Base-by-base conservation (phyloP, 2,113 vertebrate species). In the Uropsilus gracilis region DNA sequence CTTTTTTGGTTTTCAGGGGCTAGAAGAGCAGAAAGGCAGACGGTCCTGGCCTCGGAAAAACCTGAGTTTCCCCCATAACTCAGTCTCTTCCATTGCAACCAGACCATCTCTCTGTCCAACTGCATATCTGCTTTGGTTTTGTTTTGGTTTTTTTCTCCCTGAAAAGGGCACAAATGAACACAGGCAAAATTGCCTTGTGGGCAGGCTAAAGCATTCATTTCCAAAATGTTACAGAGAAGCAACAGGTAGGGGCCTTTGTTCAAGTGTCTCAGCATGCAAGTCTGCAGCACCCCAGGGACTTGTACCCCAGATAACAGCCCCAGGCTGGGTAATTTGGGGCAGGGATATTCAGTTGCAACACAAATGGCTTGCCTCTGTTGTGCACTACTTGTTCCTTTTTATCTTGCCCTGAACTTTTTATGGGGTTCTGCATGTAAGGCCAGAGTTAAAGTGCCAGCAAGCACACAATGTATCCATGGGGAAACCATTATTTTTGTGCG, bases 401-500 rank as follows among this genome's bases (percentile, higher is more conserved):
- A 90, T 88, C 76, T 87, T 61, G 82, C 77, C 93, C 66, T 59
- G 92, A 80, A 97, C 82, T 77, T 97, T 96, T 88, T 94, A 94
- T 86, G 88, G 46, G 90, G 83, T 46, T 89, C 84, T 94, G 87
- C 85, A 44, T 57, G 63, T 28, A 83, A 92, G 53, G 53, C 85
- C 84, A 93, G 96, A 95, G 76, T 90, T 95, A 93, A 8, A 91
- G 63, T 95, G 96, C 95, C 95, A 97, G 95, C 95, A 87, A 94
- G 94, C 95, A 97, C 95, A 97, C 87, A 96, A 53, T 78, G 92
- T 50, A 84, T 95, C 94, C 97, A 96, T 95, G 95, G 94, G 80
- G 97, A 98, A 97, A 97, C 96, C 97, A 98, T 98, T 93, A 96
- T 92, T 97, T 96, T 96, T 96, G 84, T 85, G 91, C 89, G 83